A percentile compares a stretch with the other conserved stretches of the same genome.
phyloP scores from a whole-genome alignment of 2,888 invertebrate species.

The Antheraea yamamai region DNA sequence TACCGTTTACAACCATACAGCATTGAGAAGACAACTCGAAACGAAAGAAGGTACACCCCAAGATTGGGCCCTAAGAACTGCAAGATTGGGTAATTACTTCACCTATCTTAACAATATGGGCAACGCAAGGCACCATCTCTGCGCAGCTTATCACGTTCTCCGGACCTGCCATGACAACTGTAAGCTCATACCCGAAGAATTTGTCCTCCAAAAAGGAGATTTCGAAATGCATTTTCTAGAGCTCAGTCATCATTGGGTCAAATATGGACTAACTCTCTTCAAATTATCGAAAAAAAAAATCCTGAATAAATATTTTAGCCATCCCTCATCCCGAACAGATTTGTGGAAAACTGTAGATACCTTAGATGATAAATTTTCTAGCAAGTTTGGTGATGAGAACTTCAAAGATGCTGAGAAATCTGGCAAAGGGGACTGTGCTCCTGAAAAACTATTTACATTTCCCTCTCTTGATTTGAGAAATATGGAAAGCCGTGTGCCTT shows the following conservation, averaged over 20 bases:
- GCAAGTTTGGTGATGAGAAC: slow-evolving; percentile 59
- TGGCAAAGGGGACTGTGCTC: slow-evolving; percentile 56
- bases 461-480: slow-evolving; percentile 64
- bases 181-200: slow-evolving; percentile 71
- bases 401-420: slow-evolving; percentile 64
- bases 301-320: slow-evolving; percentile 65
- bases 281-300: slow-evolving; percentile 78
- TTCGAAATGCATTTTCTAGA: slow-evolving; percentile 75
- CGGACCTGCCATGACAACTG: slow-evolving; percentile 79
- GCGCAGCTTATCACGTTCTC: slow-evolving; percentile 82
- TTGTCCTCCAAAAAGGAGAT: slow-evolving; percentile 63
- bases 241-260: slow-evolving; percentile 83
- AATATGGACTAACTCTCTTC: slow-evolving; percentile 82
- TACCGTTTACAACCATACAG: slow-evolving; percentile 79
- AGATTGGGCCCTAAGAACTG: slow-evolving; percentile 81
- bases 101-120: slow-evolving; percentile 65
- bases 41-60: slow-evolving; percentile 81
- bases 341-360: slow-evolving; percentile 68
- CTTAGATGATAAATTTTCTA: slow-evolving; percentile 42
- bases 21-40: slow-evolving; percentile 80
- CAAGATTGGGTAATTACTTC: slow-evolving; percentile 79
- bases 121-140: slow-evolving; percentile 85
- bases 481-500: slow-evolving; percentile 62
- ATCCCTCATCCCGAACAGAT: slow-evolving; percentile 53
- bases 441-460: slow-evolving; percentile 58